Evolutionary conservation across 1,140 invertebrate genomes (phyloP).

Genomic region (Anastrepha ludens): DNA sequence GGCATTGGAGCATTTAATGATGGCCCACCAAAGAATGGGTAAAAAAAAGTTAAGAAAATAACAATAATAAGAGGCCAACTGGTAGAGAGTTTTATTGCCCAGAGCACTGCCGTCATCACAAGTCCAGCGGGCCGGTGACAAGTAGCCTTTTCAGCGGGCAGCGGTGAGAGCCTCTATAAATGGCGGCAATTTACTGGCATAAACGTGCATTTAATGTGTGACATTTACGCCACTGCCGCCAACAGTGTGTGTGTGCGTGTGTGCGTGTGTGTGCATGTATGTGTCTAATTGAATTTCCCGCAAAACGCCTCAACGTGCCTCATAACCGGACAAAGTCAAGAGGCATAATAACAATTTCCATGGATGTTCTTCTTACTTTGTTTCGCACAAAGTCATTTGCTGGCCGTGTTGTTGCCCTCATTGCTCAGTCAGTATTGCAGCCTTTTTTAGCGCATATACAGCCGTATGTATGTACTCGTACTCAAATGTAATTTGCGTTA

Average conservation of each 20-base stretch:
- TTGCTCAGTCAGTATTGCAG: neutral
- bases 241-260: neutral
- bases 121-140: neutral
- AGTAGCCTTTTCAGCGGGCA: constrained; percentile 17
- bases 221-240: neutral
- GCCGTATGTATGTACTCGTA: neutral
- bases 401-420: neutral
- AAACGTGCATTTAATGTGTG: constrained; percentile 49
- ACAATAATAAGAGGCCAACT: neutral
- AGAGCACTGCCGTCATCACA: neutral
- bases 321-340: constrained; percentile 26
- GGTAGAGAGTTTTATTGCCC: neutral
- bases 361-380: neutral
- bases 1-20: neutral
- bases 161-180: neutral
- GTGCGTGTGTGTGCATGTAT: neutral
- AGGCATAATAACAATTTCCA: constrained; percentile 25
- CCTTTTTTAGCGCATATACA: neutral
- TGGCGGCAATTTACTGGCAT: constrained; percentile 23
- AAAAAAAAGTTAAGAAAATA: neutral
- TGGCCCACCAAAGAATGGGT: neutral
- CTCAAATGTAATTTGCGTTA: neutral
- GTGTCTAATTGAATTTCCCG: constrained; percentile 21
- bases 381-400: neutral
- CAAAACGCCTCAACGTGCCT: constrained; percentile 6